Base-by-base conservation (phyloP, 2,113 vertebrate genomes). In the Nestor notabilis region DNA sequence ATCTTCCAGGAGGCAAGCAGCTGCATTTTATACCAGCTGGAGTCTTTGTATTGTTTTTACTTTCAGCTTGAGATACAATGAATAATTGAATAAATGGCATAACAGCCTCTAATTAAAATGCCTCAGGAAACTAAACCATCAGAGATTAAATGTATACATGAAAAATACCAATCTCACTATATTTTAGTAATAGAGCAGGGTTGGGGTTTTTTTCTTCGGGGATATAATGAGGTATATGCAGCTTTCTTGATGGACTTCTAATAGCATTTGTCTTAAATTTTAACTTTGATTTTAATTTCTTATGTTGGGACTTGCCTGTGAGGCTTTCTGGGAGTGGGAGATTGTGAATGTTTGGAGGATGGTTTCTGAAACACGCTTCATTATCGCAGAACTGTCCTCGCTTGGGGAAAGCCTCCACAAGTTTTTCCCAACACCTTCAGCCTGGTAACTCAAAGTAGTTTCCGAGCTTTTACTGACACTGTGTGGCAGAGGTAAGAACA, bases 381-480 rank as follows among this genome's bases (percentile, higher is more conserved):
- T 27, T 41, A 3, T 27, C 20, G 5, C 39, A 55, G 55, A 74
- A 6, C 46, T 53, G 9, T 27, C 39, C 33, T 81, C 5, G 1
- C 8, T 17, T 17, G 17, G 12, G 35, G 17, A 65, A 39, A 56
- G 5, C 8, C 11, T 21, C 28, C 35, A 0, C 13, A 7, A 8
- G 0, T 58, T 78, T 84, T 89, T 46, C 47, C 52, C 1, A 33
- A 7, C 7, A 0, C 19, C 39, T 11, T 44, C 12, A 65, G 19
- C 27, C 63, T 25, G 39, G 11, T 7, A 33, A 33, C 9, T 47
- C 10, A 5, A 35, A 72, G 25, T 65, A 6, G 56, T 97, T 96
- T 78, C 44, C 12, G 55, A 94, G 47, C 71, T 85, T 97, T 93
- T 64, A 75, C 93, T 98, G 98, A 97, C 98, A 91, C 98, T 5